Evolutionary conservation across 2,888 invertebrate genomes (phyloP).

Genomic region (Cryptops parisi): DNA sequence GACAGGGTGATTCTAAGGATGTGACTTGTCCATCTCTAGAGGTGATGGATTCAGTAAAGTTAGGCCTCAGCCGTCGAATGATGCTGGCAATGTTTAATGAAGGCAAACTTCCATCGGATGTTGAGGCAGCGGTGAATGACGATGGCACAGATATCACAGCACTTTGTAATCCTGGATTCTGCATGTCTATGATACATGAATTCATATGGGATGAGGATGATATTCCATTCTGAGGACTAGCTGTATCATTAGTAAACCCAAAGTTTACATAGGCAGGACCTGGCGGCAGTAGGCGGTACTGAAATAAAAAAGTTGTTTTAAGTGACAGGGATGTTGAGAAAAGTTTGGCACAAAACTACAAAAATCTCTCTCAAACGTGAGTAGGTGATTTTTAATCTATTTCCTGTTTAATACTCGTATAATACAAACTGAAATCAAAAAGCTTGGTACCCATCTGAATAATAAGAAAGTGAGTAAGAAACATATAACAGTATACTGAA

Average conservation of each 20-base stretch:
- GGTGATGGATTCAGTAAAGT: not conserved
- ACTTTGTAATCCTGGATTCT: not conserved
- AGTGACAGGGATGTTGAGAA: no score
- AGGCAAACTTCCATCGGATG: not conserved
- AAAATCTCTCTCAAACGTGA: no score
- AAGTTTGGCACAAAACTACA: no score
- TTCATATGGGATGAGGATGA: not conserved
- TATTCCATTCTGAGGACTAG: not conserved
- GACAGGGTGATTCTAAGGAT: not conserved
- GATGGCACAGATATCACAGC: constrained; percentile 1
- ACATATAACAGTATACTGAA: no score
- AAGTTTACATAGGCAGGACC: constrained; percentile 4
- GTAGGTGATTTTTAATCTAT: no score
- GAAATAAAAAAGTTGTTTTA: not conserved
- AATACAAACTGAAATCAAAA: no score
- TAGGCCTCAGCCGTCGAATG: not conserved
- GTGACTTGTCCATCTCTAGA: not conserved
- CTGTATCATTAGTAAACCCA: constrained; percentile 2
- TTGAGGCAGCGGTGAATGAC: not conserved
- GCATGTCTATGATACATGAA: not conserved
- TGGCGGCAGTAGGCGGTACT: constrained; percentile 2
- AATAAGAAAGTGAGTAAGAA: no score
- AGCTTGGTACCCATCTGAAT: no score
- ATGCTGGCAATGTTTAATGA: constrained; percentile 1
- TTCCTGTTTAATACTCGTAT: no score